Evolutionary conservation across 2,888 invertebrate genomes (phyloP).

Genomic region (Dermolepida albohirtum): DNA sequence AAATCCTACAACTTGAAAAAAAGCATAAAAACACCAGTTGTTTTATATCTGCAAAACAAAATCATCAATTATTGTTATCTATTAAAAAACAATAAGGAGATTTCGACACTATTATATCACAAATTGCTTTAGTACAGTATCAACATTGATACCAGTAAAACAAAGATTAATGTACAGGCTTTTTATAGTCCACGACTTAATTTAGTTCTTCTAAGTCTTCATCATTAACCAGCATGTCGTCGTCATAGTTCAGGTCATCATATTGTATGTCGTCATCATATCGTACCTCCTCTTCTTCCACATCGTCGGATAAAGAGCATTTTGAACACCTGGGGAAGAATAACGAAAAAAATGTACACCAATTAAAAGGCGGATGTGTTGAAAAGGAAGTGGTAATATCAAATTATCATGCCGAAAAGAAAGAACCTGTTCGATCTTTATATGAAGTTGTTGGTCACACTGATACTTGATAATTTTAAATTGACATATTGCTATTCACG

Average conservation of each 20-base stretch:
- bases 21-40: neutral
- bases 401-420: too few species aligned
- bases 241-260: constrained; percentile 72
- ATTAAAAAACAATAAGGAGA: constrained; percentile 28
- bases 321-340: constrained; percentile 69
- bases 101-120: constrained; percentile 1
- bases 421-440: too few species aligned
- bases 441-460: too few species aligned
- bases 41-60: neutral
- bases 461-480: too few species aligned
- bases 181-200: neutral
- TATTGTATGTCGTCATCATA: constrained; percentile 72
- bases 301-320: constrained; percentile 71
- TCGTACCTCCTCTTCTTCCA: constrained; percentile 67
- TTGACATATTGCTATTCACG: too few species aligned
- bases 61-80: constrained; percentile 32
- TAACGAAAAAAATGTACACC: constrained; percentile 30
- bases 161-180: neutral
- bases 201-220: constrained; percentile 50
- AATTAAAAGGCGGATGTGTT: neutral
- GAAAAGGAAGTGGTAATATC: too few species aligned
- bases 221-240: constrained; percentile 70
- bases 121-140: constrained; percentile 11
- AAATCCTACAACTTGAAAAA: neutral
- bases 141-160: constrained; percentile 20